Conservation (phyloP, 2,888 invertebrate species). For the Agrotis clavis region DNA sequence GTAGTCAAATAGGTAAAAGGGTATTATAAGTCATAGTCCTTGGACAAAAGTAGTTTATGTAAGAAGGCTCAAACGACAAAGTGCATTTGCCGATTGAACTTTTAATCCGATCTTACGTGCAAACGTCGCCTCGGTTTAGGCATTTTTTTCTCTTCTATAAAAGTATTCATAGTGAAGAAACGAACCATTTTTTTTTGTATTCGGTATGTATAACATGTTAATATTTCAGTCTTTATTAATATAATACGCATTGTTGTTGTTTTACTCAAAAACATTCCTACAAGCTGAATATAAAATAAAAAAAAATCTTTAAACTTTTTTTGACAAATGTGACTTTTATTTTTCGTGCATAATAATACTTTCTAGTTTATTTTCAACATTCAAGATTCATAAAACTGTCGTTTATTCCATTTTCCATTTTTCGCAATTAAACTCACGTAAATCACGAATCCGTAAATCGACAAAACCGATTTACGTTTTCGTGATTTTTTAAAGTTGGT, state of each 20-base stretch:
- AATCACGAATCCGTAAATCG: too few relatives aligned
- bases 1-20: conserved; percentile 41
- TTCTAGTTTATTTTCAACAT: conserved; percentile 18
- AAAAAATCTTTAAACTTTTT: background rate
- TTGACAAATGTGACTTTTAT: background rate
- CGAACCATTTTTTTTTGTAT: background rate
- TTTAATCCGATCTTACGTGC: background rate
- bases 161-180: background rate
- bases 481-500: conserved; percentile 17
- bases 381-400: conserved; percentile 28
- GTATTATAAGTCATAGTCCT: conserved; percentile 37
- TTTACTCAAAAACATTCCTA: conserved; percentile 8
- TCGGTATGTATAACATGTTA: background rate
- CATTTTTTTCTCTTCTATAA: background rate
- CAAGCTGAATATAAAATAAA: background rate
- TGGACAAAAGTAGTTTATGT: conserved; percentile 5
- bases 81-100: background rate
- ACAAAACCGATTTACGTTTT: conserved; percentile 17
- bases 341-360: conserved; percentile 24
- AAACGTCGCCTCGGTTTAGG: background rate
- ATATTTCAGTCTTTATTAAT: conserved; percentile 41
- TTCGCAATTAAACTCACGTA: conserved; percentile 29
- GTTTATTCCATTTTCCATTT: conserved; percentile 29
- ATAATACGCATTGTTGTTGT: conserved; percentile 5
- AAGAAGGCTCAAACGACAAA: conserved; percentile 37